Percentiles rank a stretch among this genome's conserved stretches.
These are phyloP conservation scores for Spodoptera picta DNA, from an alignment of 2,888 invertebrate species.

Conservation along the genomic window DNA sequence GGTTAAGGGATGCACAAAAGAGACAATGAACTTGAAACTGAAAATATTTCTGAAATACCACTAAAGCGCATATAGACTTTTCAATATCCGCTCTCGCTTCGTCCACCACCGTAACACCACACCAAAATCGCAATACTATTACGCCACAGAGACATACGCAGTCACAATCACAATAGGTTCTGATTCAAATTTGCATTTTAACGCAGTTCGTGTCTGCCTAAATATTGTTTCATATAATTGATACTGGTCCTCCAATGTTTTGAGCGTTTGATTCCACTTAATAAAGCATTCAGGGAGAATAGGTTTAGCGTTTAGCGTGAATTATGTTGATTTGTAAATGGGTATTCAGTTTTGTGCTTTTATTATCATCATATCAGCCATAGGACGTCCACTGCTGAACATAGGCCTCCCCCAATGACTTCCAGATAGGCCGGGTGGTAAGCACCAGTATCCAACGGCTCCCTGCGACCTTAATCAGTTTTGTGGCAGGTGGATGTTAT, in stretches of 20 bases:
- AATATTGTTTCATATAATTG: conserved; percentile 68
- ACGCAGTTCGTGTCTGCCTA: conserved; percentile 60
- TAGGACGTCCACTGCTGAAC: too few species aligned
- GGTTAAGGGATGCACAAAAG: too few species aligned
- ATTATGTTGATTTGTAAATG: not conserved
- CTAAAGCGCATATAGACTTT: too few species aligned
- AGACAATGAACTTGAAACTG: too few species aligned
- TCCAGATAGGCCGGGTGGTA: too few species aligned
- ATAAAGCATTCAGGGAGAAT: conserved; percentile 19
- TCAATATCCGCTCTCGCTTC: not conserved
- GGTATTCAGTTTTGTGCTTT: not conserved
- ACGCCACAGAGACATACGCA: conserved; percentile 46
- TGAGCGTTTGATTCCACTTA: conserved; percentile 38
- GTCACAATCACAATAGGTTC: conserved; percentile 50
- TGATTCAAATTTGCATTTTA: conserved; percentile 73
- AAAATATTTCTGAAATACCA: too few species aligned
- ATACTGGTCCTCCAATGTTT: conserved; percentile 47
- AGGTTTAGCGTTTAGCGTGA: not conserved
- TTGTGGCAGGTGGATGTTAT: not conserved
- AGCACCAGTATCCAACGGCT: too few species aligned
- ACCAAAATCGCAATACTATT: conserved; percentile 37
- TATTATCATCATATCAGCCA: too few species aligned
- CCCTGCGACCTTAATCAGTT: not conserved
- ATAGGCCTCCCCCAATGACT: too few species aligned
- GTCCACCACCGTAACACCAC: conserved; percentile 12